These are phyloP conservation scores for Micronycteris hirsuta DNA, from an alignment of 2,113 vertebrate species.

Conservation along the genomic window DNA sequence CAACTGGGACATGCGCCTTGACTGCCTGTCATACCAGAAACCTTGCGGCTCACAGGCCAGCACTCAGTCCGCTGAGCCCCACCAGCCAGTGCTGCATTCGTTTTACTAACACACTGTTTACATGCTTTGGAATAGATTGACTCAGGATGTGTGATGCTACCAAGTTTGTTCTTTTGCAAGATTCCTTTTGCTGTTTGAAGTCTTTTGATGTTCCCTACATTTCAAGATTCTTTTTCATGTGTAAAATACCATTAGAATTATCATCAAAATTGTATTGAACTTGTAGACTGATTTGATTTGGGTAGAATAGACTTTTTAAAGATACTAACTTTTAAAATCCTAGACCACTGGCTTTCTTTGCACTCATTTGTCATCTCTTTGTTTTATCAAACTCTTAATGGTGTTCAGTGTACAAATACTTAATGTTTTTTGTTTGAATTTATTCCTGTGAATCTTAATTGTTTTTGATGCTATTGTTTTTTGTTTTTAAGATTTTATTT, in stretches of 20 bases:
- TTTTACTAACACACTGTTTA: neutral
- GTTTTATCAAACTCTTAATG: neutral
- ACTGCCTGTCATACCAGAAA: no score
- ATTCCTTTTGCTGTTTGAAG: neutral
- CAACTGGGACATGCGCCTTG: no score
- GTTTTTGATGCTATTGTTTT: neutral
- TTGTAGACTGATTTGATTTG: neutral
- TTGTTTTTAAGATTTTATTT: no score
- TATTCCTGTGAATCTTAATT: neutral
- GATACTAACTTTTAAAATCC: neutral
- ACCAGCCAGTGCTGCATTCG: no score
- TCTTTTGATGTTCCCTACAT: neutral
- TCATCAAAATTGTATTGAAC: neutral
- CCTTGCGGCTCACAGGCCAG: no score
- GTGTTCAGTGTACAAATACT: neutral
- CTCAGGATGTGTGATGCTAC: neutral
- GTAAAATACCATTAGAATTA: neutral
- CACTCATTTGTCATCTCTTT: neutral
- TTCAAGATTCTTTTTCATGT: neutral
- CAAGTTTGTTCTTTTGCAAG: neutral
- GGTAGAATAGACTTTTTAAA: neutral
- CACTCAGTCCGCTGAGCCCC: no score
- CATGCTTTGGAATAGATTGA: neutral
- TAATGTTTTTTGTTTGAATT: neutral
- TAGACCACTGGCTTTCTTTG: neutral